Conservation (phyloP, 2,888 invertebrate species). For the Isoperla grammatica region DNA sequence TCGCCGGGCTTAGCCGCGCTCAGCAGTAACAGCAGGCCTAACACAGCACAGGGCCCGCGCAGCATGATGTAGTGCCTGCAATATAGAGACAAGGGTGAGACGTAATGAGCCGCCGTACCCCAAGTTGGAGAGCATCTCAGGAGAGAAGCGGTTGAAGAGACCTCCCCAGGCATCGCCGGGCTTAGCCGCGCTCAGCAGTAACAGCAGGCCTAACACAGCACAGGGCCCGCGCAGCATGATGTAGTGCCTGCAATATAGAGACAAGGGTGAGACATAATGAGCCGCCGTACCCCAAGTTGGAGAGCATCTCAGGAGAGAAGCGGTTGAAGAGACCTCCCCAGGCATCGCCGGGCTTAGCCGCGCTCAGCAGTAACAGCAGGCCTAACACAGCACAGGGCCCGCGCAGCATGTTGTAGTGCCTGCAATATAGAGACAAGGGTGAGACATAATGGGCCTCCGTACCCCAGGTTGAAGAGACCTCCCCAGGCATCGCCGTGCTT, state of each 20-base stretch:
- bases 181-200: conserved; percentile 23
- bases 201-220: conserved; percentile 1
- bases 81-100: too few relatives aligned
- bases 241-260: too few relatives aligned
- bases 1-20: conserved; percentile 34
- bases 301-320: conserved; percentile 79
- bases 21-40: conserved; percentile 20
- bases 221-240: too few relatives aligned
- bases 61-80: too few relatives aligned
- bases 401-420: too few relatives aligned
- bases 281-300: conserved; percentile 72
- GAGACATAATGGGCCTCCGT: too few relatives aligned
- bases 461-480: conserved; percentile 75
- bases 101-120: conserved; percentile 73
- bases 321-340: conserved; percentile 83
- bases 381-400: too few relatives aligned
- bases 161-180: conserved; percentile 64
- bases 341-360: conserved; percentile 43
- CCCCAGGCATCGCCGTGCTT: conserved; percentile 58
- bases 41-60: too few relatives aligned
- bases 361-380: conserved; percentile 22
- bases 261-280: too few relatives aligned
- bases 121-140: conserved; percentile 76
- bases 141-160: conserved; percentile 78
- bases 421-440: too few relatives aligned